Evolutionary conservation across 1,140 invertebrate genomes (phyloP), one percentile per base, ranked within the genome.

Genomic region (Drosophila arawakana): DNA sequence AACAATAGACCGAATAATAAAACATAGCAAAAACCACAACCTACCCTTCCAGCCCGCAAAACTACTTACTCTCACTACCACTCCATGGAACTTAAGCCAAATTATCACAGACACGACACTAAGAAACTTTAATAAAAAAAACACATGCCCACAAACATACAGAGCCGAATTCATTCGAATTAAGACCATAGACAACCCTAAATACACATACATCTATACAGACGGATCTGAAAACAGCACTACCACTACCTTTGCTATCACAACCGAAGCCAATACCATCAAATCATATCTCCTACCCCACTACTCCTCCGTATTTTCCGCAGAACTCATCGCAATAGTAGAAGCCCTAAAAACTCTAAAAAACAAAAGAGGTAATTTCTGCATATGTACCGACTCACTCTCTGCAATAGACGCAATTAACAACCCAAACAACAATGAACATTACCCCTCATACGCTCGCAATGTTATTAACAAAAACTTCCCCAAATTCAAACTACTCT

Each of bases 391-490:
- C 37, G 37, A 39, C 37, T 39, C 37, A 39, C 37, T 39, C 37
- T 39, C 37, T 9, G 37, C 37, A 9, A 39, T 39, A 39, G 10
- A 39, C 37, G 7, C 7, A 39, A 39, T 39, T 11, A 39, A 39
- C 37, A 39, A 39, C 37, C 5, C 37, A 8, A 39, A 39, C 10
- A 39, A 9, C 37, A 5, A 39, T 39, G 37, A 39, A 39, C 10
- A 39, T 11, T 39, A 39, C 10, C 10, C 37, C 7, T 9, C 37
- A 39, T 10, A 39, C 37, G 37, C 37, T 11, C 37, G 25, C 25
- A 52, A 52, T 11, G n/a, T 52, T 30, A 34, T 52, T 25, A 25
- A 52, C n/a, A 52, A 52, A 52, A 52, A 25, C n/a, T n/a, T 52
- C 49, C 11, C 25, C 11, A 52, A 52, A 52, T 52, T 52, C 25